These are phyloP conservation scores for Amblyornis subalaris DNA, from an alignment of 2,113 vertebrate genomes.

Conservation along the genomic window DNA sequence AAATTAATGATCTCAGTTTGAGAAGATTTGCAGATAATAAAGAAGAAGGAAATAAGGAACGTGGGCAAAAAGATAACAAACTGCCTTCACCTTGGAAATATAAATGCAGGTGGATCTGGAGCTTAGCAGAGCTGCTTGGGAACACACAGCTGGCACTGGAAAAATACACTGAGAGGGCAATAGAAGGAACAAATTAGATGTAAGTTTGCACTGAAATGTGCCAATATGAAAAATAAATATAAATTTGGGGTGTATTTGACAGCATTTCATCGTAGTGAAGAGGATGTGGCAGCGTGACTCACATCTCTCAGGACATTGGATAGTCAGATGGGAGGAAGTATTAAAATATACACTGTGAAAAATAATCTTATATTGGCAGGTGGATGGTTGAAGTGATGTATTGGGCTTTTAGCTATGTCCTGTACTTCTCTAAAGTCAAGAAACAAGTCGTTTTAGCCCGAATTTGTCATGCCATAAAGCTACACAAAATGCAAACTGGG, in stretches of 20 bases:
- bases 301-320: background rate
- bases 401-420: background rate
- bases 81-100: background rate
- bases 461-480: conserved; percentile 13
- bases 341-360: background rate
- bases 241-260: background rate
- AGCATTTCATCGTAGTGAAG: background rate
- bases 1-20: conserved; percentile 11
- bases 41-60: background rate
- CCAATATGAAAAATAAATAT: background rate
- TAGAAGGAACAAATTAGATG: background rate
- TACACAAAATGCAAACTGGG: background rate
- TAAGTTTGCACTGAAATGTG: background rate
- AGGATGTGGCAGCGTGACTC: background rate
- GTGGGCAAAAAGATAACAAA: background rate
- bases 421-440: background rate
- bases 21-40: background rate
- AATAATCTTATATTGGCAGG: background rate
- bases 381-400: background rate
- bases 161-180: background rate
- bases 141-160: background rate
- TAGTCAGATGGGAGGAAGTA: background rate
- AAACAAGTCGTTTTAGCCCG: background rate
- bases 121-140: background rate
- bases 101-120: background rate